Percentiles rank a stretch among this genome's conserved stretches.
Conservation (phyloP, 2,888 invertebrate genomes). For the Eutolmus rufibarbis region DNA sequence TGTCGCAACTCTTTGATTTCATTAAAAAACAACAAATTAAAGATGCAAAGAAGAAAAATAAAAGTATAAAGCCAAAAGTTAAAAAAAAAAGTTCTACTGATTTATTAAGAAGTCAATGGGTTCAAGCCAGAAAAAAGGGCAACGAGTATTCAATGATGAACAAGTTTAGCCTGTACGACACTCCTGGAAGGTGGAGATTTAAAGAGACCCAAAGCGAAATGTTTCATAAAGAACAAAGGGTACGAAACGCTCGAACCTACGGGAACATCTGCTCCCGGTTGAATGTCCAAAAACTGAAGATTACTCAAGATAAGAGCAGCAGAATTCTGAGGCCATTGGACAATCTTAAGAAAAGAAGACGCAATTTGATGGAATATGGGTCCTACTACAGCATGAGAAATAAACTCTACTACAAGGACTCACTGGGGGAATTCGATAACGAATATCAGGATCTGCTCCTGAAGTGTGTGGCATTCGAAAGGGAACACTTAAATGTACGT, state of each 20-base stretch:
- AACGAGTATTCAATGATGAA: slow-evolving; percentile 22
- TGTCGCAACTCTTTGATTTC: background rate
- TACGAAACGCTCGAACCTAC: background rate
- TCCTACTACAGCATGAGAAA: slow-evolving; percentile 30
- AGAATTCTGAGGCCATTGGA: background rate
- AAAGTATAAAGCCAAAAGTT: background rate
- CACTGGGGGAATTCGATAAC: background rate
- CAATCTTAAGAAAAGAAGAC: background rate
- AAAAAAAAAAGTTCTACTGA: background rate
- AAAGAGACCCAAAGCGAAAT: background rate
- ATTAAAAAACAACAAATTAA: background rate
- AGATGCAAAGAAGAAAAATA: background rate
- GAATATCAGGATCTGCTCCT: slow-evolving; percentile 15
- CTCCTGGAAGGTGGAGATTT: background rate
- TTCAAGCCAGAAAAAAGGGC: background rate
- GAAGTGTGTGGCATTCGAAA: slow-evolving; percentile 30
- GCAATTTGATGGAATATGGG: background rate
- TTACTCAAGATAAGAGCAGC: background rate
- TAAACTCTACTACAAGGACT: background rate
- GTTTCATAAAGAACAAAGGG: background rate
- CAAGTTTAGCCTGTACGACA: background rate
- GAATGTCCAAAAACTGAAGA: background rate
- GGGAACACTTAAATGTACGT: slow-evolving; percentile 16
- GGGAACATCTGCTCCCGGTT: background rate
- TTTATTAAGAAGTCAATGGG: background rate